Conservation (phyloP, 2,797 vertebrate species). For the Falco columbarius region DNA sequence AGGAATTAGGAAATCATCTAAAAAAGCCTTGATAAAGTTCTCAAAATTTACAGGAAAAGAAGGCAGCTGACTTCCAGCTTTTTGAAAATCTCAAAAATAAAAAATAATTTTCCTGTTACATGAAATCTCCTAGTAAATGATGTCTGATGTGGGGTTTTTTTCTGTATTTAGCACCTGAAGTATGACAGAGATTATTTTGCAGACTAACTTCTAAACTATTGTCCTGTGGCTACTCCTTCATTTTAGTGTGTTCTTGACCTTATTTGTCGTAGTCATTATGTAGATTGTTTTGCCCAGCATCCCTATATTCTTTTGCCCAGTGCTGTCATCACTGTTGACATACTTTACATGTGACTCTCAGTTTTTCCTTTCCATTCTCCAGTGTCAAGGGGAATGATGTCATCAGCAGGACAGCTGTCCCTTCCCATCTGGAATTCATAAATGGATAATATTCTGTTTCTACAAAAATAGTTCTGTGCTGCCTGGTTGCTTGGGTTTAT, state of each 20-base stretch:
- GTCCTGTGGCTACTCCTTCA: neutral
- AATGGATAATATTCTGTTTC: conserved; percentile 4
- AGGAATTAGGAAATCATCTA: neutral
- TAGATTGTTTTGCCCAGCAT: neutral
- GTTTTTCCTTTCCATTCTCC: neutral
- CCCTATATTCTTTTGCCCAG: neutral
- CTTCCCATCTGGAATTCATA: conserved; percentile 45
- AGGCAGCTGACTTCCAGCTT: rapidly evolving
- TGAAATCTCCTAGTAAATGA: neutral
- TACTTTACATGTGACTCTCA: neutral
- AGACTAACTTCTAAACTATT: neutral
- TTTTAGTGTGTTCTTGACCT: neutral
- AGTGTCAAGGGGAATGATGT: conserved; percentile 16
- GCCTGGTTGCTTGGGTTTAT: neutral
- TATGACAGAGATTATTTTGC: neutral
- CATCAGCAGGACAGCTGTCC: conserved; percentile 13
- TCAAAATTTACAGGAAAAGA: neutral
- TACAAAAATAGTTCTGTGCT: neutral
- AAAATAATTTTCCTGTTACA: neutral
- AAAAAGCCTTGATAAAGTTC: neutral
- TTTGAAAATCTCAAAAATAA: neutral
- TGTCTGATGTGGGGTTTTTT: neutral
- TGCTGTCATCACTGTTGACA: neutral
- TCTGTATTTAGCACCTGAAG: neutral
- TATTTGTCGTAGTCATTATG: neutral